A percentile compares a stretch with the other conserved stretches of the same genome.
Conservation (phyloP, 2,113 vertebrate species). For the Caranx ignobilis region DNA sequence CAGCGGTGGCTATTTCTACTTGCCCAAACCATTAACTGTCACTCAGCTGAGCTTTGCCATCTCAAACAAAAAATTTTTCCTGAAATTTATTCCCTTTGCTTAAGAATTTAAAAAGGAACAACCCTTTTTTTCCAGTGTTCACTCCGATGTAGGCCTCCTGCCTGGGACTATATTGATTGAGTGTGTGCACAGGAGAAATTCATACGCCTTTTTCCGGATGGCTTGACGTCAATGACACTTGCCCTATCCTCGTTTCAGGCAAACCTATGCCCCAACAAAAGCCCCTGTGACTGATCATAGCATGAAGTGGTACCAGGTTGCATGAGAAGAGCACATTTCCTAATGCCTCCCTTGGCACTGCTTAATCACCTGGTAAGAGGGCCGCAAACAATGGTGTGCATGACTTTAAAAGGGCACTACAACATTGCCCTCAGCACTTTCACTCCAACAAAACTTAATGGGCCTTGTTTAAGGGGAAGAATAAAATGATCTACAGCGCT, state of each 20-base stretch:
- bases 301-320: slow-evolving; percentile 74
- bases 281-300: slow-evolving; percentile 42
- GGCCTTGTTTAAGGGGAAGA: slow-evolving; percentile 75
- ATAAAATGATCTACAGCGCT: slow-evolving; percentile 76
- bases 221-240: slow-evolving; percentile 76
- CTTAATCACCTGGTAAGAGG: slow-evolving; percentile 80
- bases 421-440: slow-evolving; percentile 81
- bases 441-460: slow-evolving; percentile 84
- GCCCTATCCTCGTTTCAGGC: slow-evolving; percentile 58
- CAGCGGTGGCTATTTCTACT: slow-evolving; percentile 64
- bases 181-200: slow-evolving; percentile 71
- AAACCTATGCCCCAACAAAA: slow-evolving; percentile 56
- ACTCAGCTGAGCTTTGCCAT: slow-evolving; percentile 60
- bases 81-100: slow-evolving; percentile 40
- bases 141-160: slow-evolving; percentile 39
- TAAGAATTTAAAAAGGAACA: slow-evolving; percentile 45
- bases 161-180: slow-evolving; percentile 37
- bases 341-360: slow-evolving; percentile 74
- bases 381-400: slow-evolving; percentile 79
- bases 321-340: slow-evolving; percentile 87
- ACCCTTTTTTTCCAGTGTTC: slow-evolving; percentile 32
- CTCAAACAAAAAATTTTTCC: slow-evolving; percentile 49
- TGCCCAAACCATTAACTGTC: slow-evolving; percentile 63
- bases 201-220: slow-evolving; percentile 43
- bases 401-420: slow-evolving; percentile 81